Evolutionary conservation across 2,797 vertebrate species (phyloP).

Genomic region (Pipistrellus pipistrellus): DNA sequence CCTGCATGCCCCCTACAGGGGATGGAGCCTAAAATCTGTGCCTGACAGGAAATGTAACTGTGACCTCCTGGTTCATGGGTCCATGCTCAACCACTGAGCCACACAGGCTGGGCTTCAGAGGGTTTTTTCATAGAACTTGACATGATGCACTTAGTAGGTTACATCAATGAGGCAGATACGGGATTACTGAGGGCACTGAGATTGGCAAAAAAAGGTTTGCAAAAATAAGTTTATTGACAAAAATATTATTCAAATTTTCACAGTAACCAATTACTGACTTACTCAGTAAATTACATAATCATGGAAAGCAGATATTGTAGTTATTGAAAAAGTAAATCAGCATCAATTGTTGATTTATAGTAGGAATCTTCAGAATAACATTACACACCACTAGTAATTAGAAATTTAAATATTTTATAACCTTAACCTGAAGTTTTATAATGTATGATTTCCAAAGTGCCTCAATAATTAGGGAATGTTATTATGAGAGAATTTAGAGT

Average conservation of each 20-base stretch:
- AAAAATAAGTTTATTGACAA: neutral
- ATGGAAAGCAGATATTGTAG: neutral
- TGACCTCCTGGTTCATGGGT: too few species aligned
- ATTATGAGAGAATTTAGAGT: neutral
- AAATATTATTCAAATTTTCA: neutral
- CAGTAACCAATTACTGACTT: neutral
- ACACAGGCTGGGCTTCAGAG: neutral
- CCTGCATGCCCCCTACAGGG: too few species aligned
- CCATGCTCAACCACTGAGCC: too few species aligned
- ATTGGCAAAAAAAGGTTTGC: neutral
- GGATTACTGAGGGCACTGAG: neutral
- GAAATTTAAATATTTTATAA: slow-evolving; percentile 46
- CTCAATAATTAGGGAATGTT: slow-evolving; percentile 22
- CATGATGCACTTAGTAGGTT: neutral
- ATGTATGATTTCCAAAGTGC: neutral
- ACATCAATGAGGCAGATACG: neutral
- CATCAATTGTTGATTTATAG: slow-evolving; percentile 7
- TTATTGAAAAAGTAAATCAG: slow-evolving; percentile 57
- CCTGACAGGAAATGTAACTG: too few species aligned
- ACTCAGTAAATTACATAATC: slow-evolving; percentile 22
- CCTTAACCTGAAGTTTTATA: neutral
- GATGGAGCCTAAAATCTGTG: too few species aligned
- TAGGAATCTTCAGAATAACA: slow-evolving; percentile 7
- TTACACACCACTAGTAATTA: neutral
- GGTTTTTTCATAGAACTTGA: neutral